A percentile compares a stretch with the other conserved stretches of the same genome.
Evolutionary conservation across 1,140 invertebrate genomes (phyloP).

Genomic region (Magallana angulata): DNA sequence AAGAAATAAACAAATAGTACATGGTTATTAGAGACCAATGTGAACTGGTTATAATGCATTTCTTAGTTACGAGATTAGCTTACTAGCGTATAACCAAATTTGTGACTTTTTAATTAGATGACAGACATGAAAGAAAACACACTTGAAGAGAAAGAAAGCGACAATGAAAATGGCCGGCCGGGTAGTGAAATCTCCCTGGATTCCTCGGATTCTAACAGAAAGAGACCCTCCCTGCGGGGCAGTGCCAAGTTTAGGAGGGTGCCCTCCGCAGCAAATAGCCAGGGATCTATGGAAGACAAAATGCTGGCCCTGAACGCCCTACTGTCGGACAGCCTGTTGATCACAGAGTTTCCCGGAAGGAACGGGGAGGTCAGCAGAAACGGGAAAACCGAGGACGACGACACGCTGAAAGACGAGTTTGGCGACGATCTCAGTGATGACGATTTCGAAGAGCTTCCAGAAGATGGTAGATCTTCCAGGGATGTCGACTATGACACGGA

Average conservation of each 20-base stretch:
- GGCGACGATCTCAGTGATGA: constrained; percentile 45
- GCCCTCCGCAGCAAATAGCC: constrained; percentile 43
- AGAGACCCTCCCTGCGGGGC: constrained; percentile 46
- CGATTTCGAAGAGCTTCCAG: constrained; percentile 33
- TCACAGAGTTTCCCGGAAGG: constrained; percentile 51
- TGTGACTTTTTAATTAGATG: neutral
- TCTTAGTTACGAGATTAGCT: no score
- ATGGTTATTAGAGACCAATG: no score
- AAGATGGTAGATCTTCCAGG: constrained; percentile 57
- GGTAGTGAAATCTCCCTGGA: neutral
- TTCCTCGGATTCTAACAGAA: constrained; percentile 8
- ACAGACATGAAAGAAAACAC: neutral
- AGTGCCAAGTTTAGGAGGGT: constrained; percentile 54
- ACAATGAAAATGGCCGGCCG: neutral
- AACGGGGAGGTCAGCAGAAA: constrained; percentile 15
- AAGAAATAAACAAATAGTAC: no score
- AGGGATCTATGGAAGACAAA: constrained; percentile 52
- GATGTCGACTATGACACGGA: constrained; percentile 72
- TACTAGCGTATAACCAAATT: no score
- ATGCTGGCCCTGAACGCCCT: constrained; percentile 47
- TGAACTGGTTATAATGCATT: no score
- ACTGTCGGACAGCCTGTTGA: constrained; percentile 50
- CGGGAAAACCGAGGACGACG: constrained; percentile 19
- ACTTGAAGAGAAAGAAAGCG: neutral
- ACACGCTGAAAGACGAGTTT: constrained; percentile 45